Conservation (phyloP, 2,888 invertebrate genomes). For the Cetonia aurata region DNA sequence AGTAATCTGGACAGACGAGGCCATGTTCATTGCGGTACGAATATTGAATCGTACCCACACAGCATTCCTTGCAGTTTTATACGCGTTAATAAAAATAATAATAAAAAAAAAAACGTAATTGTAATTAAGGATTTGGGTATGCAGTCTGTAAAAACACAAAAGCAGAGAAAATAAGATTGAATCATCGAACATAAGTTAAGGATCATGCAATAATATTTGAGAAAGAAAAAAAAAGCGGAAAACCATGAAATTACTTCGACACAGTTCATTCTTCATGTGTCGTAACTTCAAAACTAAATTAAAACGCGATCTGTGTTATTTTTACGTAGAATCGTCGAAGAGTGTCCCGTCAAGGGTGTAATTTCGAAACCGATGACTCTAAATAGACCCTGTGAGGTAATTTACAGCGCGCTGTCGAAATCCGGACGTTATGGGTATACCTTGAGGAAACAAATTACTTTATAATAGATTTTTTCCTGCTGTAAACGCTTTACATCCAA, state of each 20-base stretch:
- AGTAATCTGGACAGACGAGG: too few species aligned
- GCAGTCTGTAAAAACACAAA: too few species aligned
- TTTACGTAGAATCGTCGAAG: conserved; percentile 30
- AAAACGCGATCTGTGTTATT: conserved; percentile 31
- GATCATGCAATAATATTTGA: too few species aligned
- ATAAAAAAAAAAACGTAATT: too few species aligned
- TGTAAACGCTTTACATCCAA: conserved; percentile 33
- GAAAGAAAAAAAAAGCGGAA: too few species aligned
- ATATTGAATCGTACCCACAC: too few species aligned
- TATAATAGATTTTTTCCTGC: conserved; percentile 43
- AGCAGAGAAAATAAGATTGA: too few species aligned
- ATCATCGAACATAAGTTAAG: too few species aligned
- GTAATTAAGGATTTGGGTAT: too few species aligned
- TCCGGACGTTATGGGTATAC: conserved; percentile 22
- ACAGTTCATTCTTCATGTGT: conserved; percentile 2
- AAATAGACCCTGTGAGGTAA: conserved; percentile 17
- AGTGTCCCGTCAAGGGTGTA: conserved; percentile 37
- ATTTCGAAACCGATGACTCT: not conserved
- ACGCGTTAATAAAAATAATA: too few species aligned
- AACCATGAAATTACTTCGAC: not conserved
- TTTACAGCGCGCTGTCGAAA: conserved; percentile 29
- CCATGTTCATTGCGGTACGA: too few species aligned
- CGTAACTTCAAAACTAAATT: conserved; percentile 25
- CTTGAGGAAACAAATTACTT: conserved; percentile 40
- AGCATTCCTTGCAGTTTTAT: too few species aligned